phyloP scores from a whole-genome alignment of 2,113 vertebrate species.

The Aphyosemion australe region DNA sequence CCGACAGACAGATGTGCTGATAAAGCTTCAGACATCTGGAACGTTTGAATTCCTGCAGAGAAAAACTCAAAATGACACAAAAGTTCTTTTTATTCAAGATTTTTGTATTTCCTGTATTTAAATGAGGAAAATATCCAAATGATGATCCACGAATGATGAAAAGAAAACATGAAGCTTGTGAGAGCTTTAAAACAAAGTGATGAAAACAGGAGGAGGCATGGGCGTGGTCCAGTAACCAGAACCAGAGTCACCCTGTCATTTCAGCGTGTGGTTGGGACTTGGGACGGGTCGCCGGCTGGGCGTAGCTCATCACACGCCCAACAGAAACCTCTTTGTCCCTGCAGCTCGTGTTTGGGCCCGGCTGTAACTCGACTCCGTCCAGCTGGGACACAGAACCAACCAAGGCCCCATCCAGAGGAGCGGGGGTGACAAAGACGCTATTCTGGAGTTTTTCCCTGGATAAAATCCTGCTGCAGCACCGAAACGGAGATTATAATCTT shows the following conservation, averaged over 20 bases:
- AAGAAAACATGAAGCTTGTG: too few relatives aligned
- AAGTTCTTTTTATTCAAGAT: too few relatives aligned
- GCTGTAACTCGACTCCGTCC: constrained; percentile 55
- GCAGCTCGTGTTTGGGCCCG: constrained; percentile 32
- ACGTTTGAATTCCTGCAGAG: too few relatives aligned
- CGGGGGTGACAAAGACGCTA: neutral
- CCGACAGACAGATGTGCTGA: constrained; percentile 6
- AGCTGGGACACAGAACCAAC: constrained; percentile 38
- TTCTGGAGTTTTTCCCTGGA: too few relatives aligned
- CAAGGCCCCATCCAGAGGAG: constrained; percentile 16
- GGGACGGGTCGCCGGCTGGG: constrained; percentile 28
- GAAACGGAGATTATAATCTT: constrained; percentile 43
- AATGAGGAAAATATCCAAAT: too few relatives aligned
- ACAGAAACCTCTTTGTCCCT: constrained; percentile 66
- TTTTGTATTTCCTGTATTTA: too few relatives aligned
- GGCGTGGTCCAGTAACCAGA: constrained; percentile 36
- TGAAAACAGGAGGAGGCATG: constrained; percentile 11
- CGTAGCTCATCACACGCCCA: constrained; percentile 41
- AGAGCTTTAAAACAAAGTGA: too few relatives aligned
- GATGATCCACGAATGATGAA: too few relatives aligned
- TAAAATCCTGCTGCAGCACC: neutral
- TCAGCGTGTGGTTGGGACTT: constrained; percentile 11
- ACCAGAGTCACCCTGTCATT: constrained; percentile 48
- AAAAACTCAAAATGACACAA: too few relatives aligned
- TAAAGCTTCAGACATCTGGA: neutral